Conservation (phyloP, 2,797 vertebrate species). For the Okamejei kenojei region DNA sequence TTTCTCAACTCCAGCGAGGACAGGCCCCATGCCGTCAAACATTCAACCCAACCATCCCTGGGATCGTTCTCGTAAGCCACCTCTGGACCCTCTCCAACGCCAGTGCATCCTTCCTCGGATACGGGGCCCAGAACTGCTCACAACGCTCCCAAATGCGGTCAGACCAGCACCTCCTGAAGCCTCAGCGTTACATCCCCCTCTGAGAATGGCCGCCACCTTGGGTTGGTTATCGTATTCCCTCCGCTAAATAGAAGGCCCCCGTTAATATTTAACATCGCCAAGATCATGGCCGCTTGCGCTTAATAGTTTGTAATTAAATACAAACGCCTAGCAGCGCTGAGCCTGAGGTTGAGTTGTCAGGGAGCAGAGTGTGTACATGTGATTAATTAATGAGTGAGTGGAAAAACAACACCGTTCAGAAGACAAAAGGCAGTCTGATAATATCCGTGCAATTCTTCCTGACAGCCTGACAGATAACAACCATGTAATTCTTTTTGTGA, state of each 20-base stretch:
- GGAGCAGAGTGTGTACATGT: slow-evolving; percentile 30
- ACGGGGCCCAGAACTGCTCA: too few species aligned
- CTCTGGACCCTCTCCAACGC: too few species aligned
- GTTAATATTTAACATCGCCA: not conserved
- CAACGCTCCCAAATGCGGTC: too few species aligned
- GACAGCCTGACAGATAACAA: slow-evolving; percentile 38
- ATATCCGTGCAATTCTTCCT: slow-evolving; percentile 34
- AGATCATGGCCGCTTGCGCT: slow-evolving; percentile 24
- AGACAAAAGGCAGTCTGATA: slow-evolving; percentile 37
- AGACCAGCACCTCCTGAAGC: too few species aligned
- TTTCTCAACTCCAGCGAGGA: too few species aligned
- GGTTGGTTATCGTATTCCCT: not conserved
- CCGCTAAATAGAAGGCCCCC: not conserved
- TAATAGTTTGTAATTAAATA: slow-evolving; percentile 37
- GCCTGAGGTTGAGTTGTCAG: slow-evolving; percentile 30
- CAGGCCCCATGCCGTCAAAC: too few species aligned
- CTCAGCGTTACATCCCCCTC: too few species aligned
- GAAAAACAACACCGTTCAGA: slow-evolving; percentile 27
- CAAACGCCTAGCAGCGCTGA: slow-evolving; percentile 31
- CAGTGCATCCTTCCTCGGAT: too few species aligned
- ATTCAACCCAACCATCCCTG: too few species aligned
- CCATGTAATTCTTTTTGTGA: slow-evolving; percentile 37
- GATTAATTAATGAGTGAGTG: slow-evolving; percentile 35
- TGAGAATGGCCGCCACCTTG: not conserved
- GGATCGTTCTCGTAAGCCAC: too few species aligned